Conservation (phyloP, 2,797 vertebrate species). For the Xiphorhynchus erythropygius region DNA sequence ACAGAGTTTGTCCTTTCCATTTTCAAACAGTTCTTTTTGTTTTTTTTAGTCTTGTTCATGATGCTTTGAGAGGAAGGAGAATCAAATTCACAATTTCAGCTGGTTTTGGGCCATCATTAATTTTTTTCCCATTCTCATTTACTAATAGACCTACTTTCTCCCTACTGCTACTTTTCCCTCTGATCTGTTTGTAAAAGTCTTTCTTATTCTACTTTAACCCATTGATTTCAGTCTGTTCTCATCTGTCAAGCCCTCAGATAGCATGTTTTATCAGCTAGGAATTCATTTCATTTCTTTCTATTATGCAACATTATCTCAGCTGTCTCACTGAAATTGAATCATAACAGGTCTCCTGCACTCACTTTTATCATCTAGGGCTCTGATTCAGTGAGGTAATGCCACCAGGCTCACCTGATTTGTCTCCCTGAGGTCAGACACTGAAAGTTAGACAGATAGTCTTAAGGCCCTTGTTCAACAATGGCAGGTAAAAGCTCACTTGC, state of each 20-base stretch:
- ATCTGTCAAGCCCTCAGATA: slow-evolving; percentile 14
- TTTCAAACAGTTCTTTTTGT: background rate
- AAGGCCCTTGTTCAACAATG: background rate
- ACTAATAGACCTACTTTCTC: slow-evolving; percentile 43
- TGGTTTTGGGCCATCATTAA: slow-evolving; percentile 17
- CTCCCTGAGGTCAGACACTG: background rate
- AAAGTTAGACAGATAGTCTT: background rate
- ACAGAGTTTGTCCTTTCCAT: background rate
- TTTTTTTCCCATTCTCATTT: slow-evolving; percentile 33
- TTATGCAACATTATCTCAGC: slow-evolving; percentile 49
- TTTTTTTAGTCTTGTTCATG: background rate
- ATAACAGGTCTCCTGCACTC: background rate
- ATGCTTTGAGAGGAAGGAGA: background rate
- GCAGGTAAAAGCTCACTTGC: background rate
- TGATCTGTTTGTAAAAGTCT: slow-evolving; percentile 27
- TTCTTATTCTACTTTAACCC: slow-evolving; percentile 43
- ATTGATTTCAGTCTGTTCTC: slow-evolving; percentile 44
- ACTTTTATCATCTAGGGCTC: background rate
- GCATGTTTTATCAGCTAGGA: slow-evolving; percentile 26
- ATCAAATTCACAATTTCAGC: background rate
- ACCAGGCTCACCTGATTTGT: slow-evolving; percentile 5
- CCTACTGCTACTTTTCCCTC: slow-evolving; percentile 9
- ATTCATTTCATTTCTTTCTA: slow-evolving; percentile 51
- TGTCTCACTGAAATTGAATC: slow-evolving; percentile 6
- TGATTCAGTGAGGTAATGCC: slow-evolving; percentile 1